Evolutionary conservation across 2,113 vertebrate species (phyloP).

Genomic region (Tachysurus vachellii): DNA sequence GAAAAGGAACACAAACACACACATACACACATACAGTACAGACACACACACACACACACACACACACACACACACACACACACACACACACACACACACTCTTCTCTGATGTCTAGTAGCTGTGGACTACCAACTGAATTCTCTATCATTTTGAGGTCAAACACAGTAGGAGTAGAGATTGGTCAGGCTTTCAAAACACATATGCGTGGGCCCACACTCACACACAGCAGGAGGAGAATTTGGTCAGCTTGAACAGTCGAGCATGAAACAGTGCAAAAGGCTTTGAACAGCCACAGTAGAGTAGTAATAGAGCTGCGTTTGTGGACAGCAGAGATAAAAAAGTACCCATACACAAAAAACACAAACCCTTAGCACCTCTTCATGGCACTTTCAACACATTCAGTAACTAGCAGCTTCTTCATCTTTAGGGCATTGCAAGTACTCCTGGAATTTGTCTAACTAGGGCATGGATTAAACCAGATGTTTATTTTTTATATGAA

Average conservation of each 20-base stretch:
- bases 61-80: neutral
- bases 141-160: conserved; percentile 47
- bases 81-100: conserved; percentile 16
- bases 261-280: conserved; percentile 37
- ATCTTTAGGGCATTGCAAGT: neutral
- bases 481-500: neutral
- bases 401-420: neutral
- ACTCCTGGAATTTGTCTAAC: neutral
- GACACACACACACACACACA: too few relatives aligned
- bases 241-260: conserved; percentile 31
- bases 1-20: too few relatives aligned
- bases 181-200: conserved; percentile 19
- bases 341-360: neutral
- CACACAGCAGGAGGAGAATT: conserved; percentile 10
- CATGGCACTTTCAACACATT: neutral
- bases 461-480: too few relatives aligned
- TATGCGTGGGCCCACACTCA: neutral
- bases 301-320: conserved; percentile 13
- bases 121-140: conserved; percentile 29
- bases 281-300: conserved; percentile 45
- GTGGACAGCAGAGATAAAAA: neutral
- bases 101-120: conserved; percentile 41
- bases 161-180: conserved; percentile 39
- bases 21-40: too few relatives aligned
- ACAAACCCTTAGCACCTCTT: neutral